Percentiles rank a stretch among this genome's conserved stretches.
Evolutionary conservation across 2,113 vertebrate species (phyloP).

Genomic region (Nyctereutes procyonoides): DNA sequence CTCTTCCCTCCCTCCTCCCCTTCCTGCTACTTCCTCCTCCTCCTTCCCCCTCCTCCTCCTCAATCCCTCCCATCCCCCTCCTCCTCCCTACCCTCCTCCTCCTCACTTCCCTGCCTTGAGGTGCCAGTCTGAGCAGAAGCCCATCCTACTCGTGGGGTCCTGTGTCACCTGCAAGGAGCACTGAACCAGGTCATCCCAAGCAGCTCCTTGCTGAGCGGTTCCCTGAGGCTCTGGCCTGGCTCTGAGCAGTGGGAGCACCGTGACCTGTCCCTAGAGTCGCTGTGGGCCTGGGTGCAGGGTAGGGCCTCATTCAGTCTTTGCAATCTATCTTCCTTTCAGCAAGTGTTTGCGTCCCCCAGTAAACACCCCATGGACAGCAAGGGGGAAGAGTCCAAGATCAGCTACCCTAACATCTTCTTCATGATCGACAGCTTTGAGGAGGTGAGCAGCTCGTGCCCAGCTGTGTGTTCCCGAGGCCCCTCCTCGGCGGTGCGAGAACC

Average conservation of each 20-base stretch:
- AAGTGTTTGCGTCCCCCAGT: slow-evolving; percentile 98
- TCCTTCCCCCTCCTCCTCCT: not conserved
- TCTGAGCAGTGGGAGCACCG: fast-evolving
- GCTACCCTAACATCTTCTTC: slow-evolving; percentile 99
- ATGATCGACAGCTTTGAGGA: slow-evolving; percentile 99
- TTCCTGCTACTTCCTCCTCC: not conserved
- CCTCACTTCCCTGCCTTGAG: not conserved
- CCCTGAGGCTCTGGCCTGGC: not conserved
- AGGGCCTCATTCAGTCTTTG: not conserved
- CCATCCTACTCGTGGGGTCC: fast-evolving
- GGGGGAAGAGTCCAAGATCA: slow-evolving; percentile 99
- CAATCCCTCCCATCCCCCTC: too few species aligned
- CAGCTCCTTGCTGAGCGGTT: fast-evolving
- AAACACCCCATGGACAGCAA: slow-evolving; percentile 99
- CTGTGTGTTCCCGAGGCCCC: fast-evolving
- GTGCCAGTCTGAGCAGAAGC: fast-evolving
- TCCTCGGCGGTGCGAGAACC: fast-evolving
- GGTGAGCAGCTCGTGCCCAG: slow-evolving; percentile 82
- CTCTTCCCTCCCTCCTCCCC: too few species aligned
- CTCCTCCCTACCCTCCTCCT: not conserved
- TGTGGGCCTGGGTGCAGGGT: not conserved
- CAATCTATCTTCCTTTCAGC: slow-evolving; percentile 86
- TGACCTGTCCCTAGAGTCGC: not conserved
- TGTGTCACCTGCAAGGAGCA: not conserved
- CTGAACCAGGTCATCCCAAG: fast-evolving